Base-by-base conservation (phyloP, 1,140 invertebrate genomes). In the Choristoneura fumiferana region DNA sequence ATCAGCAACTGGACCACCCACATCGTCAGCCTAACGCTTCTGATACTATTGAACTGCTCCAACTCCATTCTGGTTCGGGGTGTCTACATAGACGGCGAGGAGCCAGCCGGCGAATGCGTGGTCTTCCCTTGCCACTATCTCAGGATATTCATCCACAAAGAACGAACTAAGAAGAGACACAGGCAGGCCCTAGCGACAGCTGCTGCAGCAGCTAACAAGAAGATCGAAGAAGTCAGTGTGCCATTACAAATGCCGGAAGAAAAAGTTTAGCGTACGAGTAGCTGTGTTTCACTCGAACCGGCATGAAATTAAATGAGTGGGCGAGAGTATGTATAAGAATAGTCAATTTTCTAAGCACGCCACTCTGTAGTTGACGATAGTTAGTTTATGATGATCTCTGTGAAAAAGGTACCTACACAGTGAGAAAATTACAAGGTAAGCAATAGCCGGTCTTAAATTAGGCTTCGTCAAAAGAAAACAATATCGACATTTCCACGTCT, bases 11-110 rank as follows among this genome's bases (percentile, higher is more conserved):
- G 94, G 94, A 91, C 95, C 29, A 94, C 94, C 0, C 94, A 96
- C 78, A 83, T 93, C 38, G 91, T 94, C 17, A 94, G 94, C 49
- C 92, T 96, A 40, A 76, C 93, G 0, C 84, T 95, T n/a, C 90
- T 96, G 10, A 93, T 95, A 3, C 90, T 96, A 0, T 85, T 96
- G n/a, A 95, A 95, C 65, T 95, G 95, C 71, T 94, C 95, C 63
- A 96, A 96, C 84, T 95, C 95, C 0, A 91, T 96, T 17, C 89
- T 97, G 29, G 95, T 96, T 0, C 91, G 95, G 39, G 95, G 95
- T 0, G 95, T 97, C 1, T 96, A 95, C 77, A 95, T 96, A 36
- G 95, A 96, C 80, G 95, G 93, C 0, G 95, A 96, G 73, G 95
- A 96, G 65, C 92, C 94, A 0, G 92, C 93, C 0, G 95, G 94